Conservation (phyloP, 2,113 vertebrate species). For the Pseudolaguvia tuberculata region DNA sequence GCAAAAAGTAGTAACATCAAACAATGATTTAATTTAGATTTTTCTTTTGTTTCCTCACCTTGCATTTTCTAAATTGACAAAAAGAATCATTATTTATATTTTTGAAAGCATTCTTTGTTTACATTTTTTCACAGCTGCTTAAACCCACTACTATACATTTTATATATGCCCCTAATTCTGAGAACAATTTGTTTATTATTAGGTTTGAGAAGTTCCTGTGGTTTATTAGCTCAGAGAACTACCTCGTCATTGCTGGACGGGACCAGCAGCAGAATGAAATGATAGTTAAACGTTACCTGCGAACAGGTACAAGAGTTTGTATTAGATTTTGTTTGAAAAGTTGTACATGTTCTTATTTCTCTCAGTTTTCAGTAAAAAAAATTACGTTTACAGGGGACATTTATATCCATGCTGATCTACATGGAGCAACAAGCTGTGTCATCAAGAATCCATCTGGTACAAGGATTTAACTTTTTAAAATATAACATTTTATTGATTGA, state of each 20-base stretch:
- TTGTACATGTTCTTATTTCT: background rate
- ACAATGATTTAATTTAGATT: no score
- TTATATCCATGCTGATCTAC: constrained; percentile 94
- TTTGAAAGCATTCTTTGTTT: no score
- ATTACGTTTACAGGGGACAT: constrained; percentile 75
- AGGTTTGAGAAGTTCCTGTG: constrained; percentile 99
- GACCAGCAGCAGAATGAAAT: constrained; percentile 98
- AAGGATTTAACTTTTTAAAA: background rate
- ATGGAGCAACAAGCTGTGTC: constrained; percentile 94
- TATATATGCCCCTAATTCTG: background rate
- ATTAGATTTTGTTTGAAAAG: background rate
- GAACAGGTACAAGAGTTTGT: constrained; percentile 65
- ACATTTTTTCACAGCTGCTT: no score
- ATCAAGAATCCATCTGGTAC: constrained; percentile 93
- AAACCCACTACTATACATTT: no score
- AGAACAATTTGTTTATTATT: constrained; percentile 25
- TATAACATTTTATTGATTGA: background rate
- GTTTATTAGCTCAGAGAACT: constrained; percentile 98
- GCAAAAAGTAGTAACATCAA: no score
- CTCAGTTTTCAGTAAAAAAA: background rate
- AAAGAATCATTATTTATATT: no score
- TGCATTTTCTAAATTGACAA: no score
- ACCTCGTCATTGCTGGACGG: constrained; percentile 89
- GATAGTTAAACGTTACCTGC: constrained; percentile 92
- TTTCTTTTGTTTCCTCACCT: no score